Base-by-base conservation (phyloP, 1,140 invertebrate species). In the Drosophila orena region DNA sequence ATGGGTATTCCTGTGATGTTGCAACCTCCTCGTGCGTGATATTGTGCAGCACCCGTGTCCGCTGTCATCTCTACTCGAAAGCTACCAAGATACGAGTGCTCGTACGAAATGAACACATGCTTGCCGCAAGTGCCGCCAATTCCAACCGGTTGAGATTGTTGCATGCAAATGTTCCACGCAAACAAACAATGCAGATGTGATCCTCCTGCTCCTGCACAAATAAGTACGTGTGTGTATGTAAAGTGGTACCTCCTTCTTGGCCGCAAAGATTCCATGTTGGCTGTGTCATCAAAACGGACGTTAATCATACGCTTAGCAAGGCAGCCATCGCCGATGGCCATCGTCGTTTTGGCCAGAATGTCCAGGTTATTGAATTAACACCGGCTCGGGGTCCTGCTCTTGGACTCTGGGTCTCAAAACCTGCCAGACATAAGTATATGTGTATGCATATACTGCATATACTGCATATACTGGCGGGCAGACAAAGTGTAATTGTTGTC, bases 291-390 rank as follows among this genome's bases (percentile, higher is more conserved):
- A 79, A 89, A 89, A 81, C 81, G 80, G 80, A 89, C 84, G 84
- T 89, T 89, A 89, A 89, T 89, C 84, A 89, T 89, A 89, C 69
- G 84, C 83, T 88, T 89, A 88, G 83, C 83, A 70, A 81, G 81
- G 61, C 81, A 79, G 70, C 68, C 81, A 88, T 78, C 74, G 79
- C 83, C 81, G 70, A 61, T 66, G 79, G 81, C 83, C 66, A 57
- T 55, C 61, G 47, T 59, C 43, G 61, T 57, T 56, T 52, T 61
- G 52, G 54, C 54, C 62, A 84, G 81, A 84, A 85, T 79, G 76
- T 83, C 75, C 72, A 76, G 64, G 65, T 84, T 85, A 84, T 85
- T 85, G 77, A 84, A 85, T 85, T 85, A 85, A 85, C 66, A 77
- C 71, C 43, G 58, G 55, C 8, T 35, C 35, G 35, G 55, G 69